Conservation (phyloP, 1,140 invertebrate genomes). For the Megathymus violae region DNA sequence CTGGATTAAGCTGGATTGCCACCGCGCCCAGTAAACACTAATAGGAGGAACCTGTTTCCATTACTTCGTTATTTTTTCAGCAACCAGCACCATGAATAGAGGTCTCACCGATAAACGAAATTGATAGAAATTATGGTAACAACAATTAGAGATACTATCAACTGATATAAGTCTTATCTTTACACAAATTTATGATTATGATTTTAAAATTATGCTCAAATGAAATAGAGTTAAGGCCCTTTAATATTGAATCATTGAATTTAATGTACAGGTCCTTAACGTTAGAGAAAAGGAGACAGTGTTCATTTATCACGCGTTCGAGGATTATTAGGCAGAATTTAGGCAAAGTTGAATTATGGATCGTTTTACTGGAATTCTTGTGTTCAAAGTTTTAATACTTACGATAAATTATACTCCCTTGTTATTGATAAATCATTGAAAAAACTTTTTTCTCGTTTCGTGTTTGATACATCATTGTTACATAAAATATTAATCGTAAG, state of each 20-base stretch:
- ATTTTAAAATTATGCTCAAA: conserved; percentile 1
- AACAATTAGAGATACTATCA: too few species aligned
- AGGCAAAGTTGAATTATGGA: conserved; percentile 29
- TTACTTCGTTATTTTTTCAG: too few species aligned
- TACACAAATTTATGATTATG: too few species aligned
- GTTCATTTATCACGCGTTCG: conserved; percentile 30
- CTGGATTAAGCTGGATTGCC: too few species aligned
- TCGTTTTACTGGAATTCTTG: conserved; percentile 14
- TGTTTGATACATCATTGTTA: too few species aligned
- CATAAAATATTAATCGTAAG: too few species aligned
- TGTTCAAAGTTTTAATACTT: conserved; percentile 19
- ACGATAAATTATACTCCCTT: background rate
- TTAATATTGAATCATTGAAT: conserved; percentile 18
- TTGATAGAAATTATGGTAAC: too few species aligned
- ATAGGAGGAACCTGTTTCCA: too few species aligned
- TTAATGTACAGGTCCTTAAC: conserved; percentile 16
- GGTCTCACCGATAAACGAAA: too few species aligned
- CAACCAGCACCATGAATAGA: too few species aligned
- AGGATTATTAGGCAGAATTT: conserved; percentile 33
- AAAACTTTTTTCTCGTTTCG: background rate
- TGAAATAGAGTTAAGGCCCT: conserved; percentile 4
- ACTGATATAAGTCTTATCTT: too few species aligned
- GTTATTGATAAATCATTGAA: background rate
- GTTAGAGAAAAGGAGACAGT: conserved; percentile 19
- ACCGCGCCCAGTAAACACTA: too few species aligned